Percentiles rank a stretch among this genome's conserved stretches.
These are phyloP conservation scores for Scaptodrosophila lebanonensis DNA, from an alignment of 1,140 invertebrate species.

Conservation along the genomic window DNA sequence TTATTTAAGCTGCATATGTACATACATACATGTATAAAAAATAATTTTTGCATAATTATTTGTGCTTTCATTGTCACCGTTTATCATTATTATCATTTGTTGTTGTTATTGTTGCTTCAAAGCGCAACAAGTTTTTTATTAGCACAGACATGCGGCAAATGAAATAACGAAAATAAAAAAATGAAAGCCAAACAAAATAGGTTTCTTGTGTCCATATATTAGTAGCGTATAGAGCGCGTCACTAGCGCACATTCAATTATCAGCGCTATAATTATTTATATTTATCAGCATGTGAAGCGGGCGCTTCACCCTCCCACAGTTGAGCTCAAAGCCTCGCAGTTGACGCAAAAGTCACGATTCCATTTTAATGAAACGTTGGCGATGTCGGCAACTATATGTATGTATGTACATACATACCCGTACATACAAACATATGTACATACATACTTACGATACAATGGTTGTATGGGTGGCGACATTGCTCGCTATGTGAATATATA, in stretches of 20 bases:
- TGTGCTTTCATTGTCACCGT: slow-evolving; percentile 9
- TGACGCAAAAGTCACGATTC: slow-evolving; percentile 59
- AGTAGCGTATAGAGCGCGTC: slow-evolving; percentile 14
- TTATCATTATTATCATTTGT: slow-evolving; percentile 33
- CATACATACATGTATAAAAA: not conserved
- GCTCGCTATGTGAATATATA: slow-evolving; percentile 9
- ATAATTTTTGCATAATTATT: slow-evolving; percentile 25
- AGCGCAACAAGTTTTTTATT: slow-evolving; percentile 34
- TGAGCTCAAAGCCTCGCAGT: slow-evolving; percentile 20
- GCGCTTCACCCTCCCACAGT: not conserved
- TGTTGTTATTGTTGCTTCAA: slow-evolving; percentile 6
- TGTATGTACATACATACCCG: no score
- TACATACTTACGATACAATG: no score
- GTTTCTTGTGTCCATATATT: no score
- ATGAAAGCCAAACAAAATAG: no score
- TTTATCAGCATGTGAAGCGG: slow-evolving; percentile 48
- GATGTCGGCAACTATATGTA: no score
- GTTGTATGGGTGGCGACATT: no score
- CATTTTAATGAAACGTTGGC: slow-evolving; percentile 47
- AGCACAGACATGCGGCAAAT: slow-evolving; percentile 18
- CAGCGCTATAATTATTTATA: slow-evolving; percentile 66
- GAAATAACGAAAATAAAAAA: no score
- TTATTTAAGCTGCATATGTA: no score
- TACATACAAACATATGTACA: no score
- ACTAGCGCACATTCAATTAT: slow-evolving; percentile 45